These are phyloP conservation scores for Ephialtes manifestator DNA, from an alignment of 2,888 invertebrate species.

Conservation along the genomic window DNA sequence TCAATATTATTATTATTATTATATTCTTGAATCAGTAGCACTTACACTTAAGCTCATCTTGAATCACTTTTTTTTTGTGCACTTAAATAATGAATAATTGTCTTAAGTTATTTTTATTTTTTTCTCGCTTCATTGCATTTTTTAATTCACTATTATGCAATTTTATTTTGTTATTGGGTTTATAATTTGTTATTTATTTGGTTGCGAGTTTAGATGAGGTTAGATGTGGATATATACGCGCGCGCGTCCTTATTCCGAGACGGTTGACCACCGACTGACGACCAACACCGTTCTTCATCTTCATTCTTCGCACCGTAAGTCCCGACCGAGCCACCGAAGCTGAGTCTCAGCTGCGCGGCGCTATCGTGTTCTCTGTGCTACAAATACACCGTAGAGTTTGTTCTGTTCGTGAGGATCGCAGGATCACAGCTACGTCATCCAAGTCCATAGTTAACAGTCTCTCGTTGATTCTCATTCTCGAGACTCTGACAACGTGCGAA, in stretches of 20 bases:
- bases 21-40: slow-evolving; percentile 21
- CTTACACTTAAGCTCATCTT: slow-evolving; percentile 34
- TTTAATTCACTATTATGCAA: background rate
- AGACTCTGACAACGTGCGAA: slow-evolving; percentile 35
- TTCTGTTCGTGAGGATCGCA: slow-evolving; percentile 3
- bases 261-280: slow-evolving; percentile 85
- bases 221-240: background rate
- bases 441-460: slow-evolving; percentile 52
- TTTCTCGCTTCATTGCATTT: background rate
- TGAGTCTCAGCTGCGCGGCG: slow-evolving; percentile 51
- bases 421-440: slow-evolving; percentile 44
- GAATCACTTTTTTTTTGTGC: background rate
- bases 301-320: slow-evolving; percentile 80
- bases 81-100: background rate
- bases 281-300: slow-evolving; percentile 82
- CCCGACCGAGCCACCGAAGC: slow-evolving; percentile 68
- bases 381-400: slow-evolving; percentile 34
- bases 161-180: background rate
- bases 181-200: background rate
- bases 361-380: slow-evolving; percentile 41
- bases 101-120: background rate
- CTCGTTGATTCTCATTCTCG: slow-evolving; percentile 26
- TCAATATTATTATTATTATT: too few species aligned
- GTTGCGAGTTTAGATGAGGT: background rate
- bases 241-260: slow-evolving; percentile 80